Evolutionary conservation across 2,113 vertebrate genomes (phyloP).

Genomic region (Eulemur rufifrons): DNA sequence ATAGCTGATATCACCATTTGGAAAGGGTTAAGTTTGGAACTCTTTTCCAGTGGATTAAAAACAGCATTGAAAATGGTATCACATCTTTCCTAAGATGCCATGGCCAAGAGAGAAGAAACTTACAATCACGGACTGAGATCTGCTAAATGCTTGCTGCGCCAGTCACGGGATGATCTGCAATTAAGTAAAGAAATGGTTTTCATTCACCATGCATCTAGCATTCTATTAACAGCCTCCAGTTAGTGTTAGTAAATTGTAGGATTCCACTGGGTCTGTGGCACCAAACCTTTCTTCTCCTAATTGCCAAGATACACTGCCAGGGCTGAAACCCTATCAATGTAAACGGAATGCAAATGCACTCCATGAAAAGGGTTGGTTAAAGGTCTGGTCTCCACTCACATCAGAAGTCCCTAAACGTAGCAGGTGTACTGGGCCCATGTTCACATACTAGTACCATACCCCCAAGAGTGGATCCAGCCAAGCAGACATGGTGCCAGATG

Average conservation of each 20-base stretch:
- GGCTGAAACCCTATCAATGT: not conserved
- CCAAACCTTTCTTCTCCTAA: not conserved
- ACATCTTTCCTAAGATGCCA: not conserved
- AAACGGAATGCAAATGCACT: not conserved
- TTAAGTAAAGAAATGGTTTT: conserved; percentile 18
- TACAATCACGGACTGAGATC: not conserved
- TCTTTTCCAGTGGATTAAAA: not conserved
- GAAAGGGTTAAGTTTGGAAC: not conserved
- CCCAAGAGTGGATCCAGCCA: too few species aligned
- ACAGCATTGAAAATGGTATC: not conserved
- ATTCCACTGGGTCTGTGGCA: not conserved
- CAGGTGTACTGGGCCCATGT: not conserved
- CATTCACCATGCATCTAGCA: not conserved
- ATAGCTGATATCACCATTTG: not conserved
- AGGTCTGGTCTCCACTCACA: not conserved
- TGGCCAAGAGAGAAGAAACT: not conserved
- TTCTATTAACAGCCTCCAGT: not conserved
- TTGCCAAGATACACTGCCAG: too few species aligned
- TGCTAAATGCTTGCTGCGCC: not conserved
- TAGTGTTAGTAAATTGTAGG: not conserved
- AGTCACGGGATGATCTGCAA: not conserved
- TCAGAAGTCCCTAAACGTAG: not conserved
- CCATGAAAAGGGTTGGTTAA: not conserved
- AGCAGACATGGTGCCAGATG: not conserved
- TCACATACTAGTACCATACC: not conserved